These are phyloP conservation scores for Chaunax sp. DNA, from an alignment of 2,797 vertebrate genomes.

Conservation along the genomic window DNA sequence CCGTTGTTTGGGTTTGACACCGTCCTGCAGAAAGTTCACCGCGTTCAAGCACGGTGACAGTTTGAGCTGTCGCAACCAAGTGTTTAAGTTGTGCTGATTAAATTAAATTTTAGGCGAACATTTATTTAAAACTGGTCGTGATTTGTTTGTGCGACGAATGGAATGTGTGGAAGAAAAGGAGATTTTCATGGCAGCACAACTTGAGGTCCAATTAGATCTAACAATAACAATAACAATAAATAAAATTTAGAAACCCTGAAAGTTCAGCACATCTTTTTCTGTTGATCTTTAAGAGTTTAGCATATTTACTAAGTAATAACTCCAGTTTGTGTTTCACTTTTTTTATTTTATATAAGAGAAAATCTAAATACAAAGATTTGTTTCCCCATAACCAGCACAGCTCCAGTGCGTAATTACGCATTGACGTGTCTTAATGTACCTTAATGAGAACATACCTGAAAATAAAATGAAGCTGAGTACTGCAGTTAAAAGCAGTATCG, in stretches of 20 bases:
- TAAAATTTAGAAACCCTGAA: no score
- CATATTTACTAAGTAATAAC: not conserved
- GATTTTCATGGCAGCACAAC: no score
- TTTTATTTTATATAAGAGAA: no score
- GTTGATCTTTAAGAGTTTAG: not conserved
- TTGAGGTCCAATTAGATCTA: no score
- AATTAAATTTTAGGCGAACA: no score
- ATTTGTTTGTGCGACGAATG: no score
- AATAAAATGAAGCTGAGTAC: not conserved
- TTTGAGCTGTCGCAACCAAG: not conserved
- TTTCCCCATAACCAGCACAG: not conserved
- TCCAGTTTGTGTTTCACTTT: no score
- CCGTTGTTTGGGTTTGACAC: slow-evolving; percentile 56
- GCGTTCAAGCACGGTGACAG: not conserved
- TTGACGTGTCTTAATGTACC: not conserved
- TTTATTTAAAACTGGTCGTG: no score
- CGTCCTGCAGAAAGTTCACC: slow-evolving; percentile 22
- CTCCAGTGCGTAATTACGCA: slow-evolving; percentile 65
- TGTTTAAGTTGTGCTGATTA: no score
- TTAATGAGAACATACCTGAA: not conserved
- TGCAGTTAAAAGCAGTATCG: slow-evolving; percentile 46
- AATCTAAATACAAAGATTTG: not conserved
- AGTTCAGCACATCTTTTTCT: no score
- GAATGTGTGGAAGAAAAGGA: no score
- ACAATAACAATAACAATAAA: no score